Percentiles rank a stretch among this genome's conserved stretches.
phyloP scores from a whole-genome alignment of 2,113 vertebrate genomes.

The Mesocricetus auratus region DNA sequence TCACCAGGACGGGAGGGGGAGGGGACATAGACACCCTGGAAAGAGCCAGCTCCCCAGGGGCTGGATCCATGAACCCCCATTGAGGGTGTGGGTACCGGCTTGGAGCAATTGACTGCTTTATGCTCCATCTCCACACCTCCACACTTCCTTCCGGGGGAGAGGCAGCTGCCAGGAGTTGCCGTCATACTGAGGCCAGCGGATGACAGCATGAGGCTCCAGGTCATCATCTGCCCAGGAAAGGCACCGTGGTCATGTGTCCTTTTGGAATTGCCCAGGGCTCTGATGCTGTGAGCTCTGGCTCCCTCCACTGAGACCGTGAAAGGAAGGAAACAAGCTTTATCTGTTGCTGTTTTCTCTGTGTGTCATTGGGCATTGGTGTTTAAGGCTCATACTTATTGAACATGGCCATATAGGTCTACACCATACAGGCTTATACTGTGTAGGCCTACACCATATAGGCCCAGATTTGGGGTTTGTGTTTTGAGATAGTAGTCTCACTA shows the following conservation, averaged over 20 bases:
- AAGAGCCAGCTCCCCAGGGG: not conserved
- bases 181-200: not conserved
- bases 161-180: not conserved
- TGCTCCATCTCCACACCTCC: not conserved
- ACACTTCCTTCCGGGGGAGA: not conserved
- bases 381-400: not conserved
- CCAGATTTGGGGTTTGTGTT: not conserved
- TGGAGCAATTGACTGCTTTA: slow-evolving; percentile 52
- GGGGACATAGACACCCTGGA: not conserved
- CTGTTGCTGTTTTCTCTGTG: not conserved
- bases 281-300: not conserved
- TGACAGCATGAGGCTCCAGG: not conserved
- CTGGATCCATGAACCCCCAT: not conserved
- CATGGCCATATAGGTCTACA: not conserved
- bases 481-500: slow-evolving; percentile 3
- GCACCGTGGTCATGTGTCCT: rapidly evolving
- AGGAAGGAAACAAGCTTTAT: not conserved
- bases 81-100: rapidly evolving
- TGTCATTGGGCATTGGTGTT: not conserved
- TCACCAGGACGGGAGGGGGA: not conserved
- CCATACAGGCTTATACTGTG: not conserved
- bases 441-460: not conserved
- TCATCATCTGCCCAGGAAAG: not conserved
- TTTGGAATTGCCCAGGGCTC: not conserved
- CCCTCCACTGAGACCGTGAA: not conserved